phyloP scores from a whole-genome alignment of 2,113 vertebrate genomes.

The Corythornis madagascariensis region DNA sequence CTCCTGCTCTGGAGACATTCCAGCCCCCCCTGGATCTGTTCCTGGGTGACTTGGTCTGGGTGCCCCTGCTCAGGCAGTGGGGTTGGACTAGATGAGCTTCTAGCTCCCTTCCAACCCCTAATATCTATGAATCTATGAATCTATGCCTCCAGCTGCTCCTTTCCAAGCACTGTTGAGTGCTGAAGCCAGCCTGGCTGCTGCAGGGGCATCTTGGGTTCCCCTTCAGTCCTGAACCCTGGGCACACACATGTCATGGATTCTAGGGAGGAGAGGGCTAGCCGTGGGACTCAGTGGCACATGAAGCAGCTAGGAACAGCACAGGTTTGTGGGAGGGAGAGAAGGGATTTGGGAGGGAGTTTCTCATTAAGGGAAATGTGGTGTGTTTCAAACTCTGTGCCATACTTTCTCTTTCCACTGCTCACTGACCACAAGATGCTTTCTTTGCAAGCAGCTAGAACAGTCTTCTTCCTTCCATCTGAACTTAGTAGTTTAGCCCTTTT shows the following conservation, averaged over 20 bases:
- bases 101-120: too few relatives aligned
- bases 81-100: too few relatives aligned
- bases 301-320: accelerated
- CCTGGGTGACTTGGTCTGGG: too few relatives aligned
- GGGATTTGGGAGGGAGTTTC: neutral
- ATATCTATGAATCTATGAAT: too few relatives aligned
- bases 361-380: neutral
- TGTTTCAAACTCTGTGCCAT: neutral
- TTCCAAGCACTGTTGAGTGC: neutral
- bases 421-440: neutral
- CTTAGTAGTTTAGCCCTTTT: neutral
- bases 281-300: accelerated
- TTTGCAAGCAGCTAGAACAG: neutral
- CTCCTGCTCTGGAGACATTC: too few relatives aligned
- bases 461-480: neutral
- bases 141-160: neutral
- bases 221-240: neutral
- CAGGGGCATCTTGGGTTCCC: neutral
- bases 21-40: too few relatives aligned
- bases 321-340: accelerated
- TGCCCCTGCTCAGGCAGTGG: too few relatives aligned
- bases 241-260: neutral
- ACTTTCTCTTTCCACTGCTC: neutral
- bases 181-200: neutral
- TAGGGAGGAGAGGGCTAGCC: neutral